Base-by-base conservation (phyloP, 1,140 invertebrate genomes). In the Drosophila pectinifera region DNA sequence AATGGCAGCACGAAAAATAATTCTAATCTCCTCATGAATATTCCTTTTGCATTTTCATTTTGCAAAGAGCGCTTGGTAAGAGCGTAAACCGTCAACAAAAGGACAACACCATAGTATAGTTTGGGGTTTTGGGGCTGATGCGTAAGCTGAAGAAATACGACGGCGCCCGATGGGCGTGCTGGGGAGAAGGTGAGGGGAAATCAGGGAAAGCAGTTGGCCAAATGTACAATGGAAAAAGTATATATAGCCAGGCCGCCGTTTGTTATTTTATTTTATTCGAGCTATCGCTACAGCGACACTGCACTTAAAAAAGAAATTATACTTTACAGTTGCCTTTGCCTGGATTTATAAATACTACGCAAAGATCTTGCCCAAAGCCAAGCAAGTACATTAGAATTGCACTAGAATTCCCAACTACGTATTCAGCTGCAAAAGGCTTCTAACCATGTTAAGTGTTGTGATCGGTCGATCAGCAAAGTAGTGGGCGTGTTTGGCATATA, bases 11-110 rank as follows among this genome's bases (percentile, higher is more conserved):
- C 70, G 80, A 86, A 91, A 91, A 90, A 91, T 88, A 91, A 91
- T 91, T 91, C 85, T 90, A 91, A 91, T 91, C 90, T 91, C 62
- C 90, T 91, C 90, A 91, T 91, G 90, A 91, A 91, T 91, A 91
- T 91, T 91, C 90, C 84, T 77, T 91, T 83, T 80, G 68, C 84
- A 88, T 88, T 88, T 88, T 88, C 86, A 90, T 85, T 90, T 89
- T 69, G 78, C 73, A 80, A 80, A 90, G 80, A 90, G 77, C 70
- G 77, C 48, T 62, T 46, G 62, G 42, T 38, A 69, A 68, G 41
- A 76, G 78, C 58, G 73, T 75, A 78, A 82, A 78, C 65, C 78
- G 80, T 79, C 79, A 90, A 75, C 81, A 86, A 82, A 46, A 22
- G 41, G 56, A 78, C 56, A 45, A 57, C 39, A 46, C 18, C 38